Conservation (phyloP, 2,797 vertebrate genomes). For the Arremon aurantiirostris region DNA sequence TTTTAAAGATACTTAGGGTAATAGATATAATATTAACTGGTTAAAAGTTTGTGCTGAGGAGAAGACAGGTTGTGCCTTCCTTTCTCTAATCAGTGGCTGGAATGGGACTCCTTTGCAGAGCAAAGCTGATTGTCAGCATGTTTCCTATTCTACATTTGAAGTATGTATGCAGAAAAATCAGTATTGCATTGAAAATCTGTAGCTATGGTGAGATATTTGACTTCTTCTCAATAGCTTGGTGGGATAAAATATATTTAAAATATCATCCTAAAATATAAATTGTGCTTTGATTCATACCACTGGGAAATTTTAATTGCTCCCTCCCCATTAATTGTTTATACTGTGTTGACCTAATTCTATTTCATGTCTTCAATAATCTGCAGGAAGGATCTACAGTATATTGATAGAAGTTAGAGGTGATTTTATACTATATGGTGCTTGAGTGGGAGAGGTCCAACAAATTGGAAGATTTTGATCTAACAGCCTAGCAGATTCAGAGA, state of each 20-base stretch:
- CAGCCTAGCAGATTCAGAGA: not conserved
- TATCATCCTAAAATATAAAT: not conserved
- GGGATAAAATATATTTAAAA: not conserved
- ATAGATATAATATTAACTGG: not conserved
- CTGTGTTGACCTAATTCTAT: not conserved
- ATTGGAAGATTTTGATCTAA: not conserved
- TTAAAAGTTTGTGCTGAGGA: not conserved
- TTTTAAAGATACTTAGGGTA: not conserved
- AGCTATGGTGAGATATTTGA: not conserved
- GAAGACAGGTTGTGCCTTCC: not conserved
- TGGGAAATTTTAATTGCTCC: not conserved
- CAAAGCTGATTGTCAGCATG: not conserved
- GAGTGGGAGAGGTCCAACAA: not conserved
- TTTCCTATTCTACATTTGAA: not conserved
- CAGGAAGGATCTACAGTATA: not conserved
- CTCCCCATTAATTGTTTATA: conserved; percentile 1
- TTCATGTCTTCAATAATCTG: not conserved
- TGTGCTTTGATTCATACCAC: not conserved
- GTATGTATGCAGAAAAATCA: not conserved
- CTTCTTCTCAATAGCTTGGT: not conserved
- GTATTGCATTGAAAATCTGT: not conserved
- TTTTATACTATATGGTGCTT: not conserved
- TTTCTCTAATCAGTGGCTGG: not conserved
- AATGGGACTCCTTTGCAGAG: not conserved
- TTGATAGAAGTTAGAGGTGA: not conserved